Base-by-base conservation (phyloP, 2,888 invertebrate genomes). In the Acronicta leporina region DNA sequence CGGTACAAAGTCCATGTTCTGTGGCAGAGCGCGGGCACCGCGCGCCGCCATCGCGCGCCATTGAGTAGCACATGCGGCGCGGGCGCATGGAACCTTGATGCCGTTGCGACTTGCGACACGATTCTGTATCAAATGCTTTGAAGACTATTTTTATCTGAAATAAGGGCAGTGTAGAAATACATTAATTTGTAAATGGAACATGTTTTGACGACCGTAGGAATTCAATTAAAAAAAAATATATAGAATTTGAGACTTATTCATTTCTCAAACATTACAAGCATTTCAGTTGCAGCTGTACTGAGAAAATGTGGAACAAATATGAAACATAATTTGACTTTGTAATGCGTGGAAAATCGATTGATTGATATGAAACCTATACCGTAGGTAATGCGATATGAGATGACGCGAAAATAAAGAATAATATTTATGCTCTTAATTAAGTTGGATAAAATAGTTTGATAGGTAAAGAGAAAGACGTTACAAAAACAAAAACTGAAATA, bases 1-100 rank as follows among this genome's bases (percentile, higher is more conserved):
- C n/a, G 56, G 63, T 66, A 41, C 74, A 75, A 77, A 75, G 75
- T 75, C 70, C 70, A 25, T 41, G 16, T 16, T 54, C 35, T 45
- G 50, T 44, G 50, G 61, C 53, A 72, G 6, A 38, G 46, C 33
- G 42, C 52, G 43, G 58, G 27, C 41, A 30, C 49, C 43, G 27
- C n/a, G 33, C 71, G 59, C 50, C 11, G 47, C 40, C 30, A 20
- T 25, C 16, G 43, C 20, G 48, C 35, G 20, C 35, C 4, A 3
- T 33, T 40, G 42, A 33, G 25, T 51, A 20, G 48, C 59, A 25
- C 42, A 57, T 62, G 48, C 54, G 44, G 16, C 51, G 52, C 63
- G 43, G 35, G 40, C 50, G 41, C 35, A 63, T 47, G 52, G 51
- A 51, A 41, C 76, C 61, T 62, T 72, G 68, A 14, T 63, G 20